Base-by-base conservation (phyloP, 1,140 invertebrate species). In the Pissodes strobi region DNA sequence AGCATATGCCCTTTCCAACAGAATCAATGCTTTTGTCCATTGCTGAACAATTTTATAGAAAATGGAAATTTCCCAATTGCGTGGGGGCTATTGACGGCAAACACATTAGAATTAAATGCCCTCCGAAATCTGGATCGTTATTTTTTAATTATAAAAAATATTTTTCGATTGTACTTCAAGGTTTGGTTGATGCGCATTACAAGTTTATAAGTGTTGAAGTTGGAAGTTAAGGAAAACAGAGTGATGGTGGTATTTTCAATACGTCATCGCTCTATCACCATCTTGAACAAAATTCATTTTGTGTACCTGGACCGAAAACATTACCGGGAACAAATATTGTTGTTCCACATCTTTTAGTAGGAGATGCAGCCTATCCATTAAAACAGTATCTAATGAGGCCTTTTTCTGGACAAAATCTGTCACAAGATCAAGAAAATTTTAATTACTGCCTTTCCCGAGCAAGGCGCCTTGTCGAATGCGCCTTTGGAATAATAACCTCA, bases 331-430 rank as follows among this genome's bases (percentile, higher is more conserved):
- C 56, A 58, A 45, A 58, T 58, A 64, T 68, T 22, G 61, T 81
- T 60, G 25, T 52, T 52, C 48, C 48, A 52, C 48, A 30, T 19
- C 5, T 30, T 4, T 30, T 30, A 4, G 67, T 80, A 17, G 80
- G 70, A 25, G 80, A 81, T 72, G 77, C 78, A 30, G 78, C 77
- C 37, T 82, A 80, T 67, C 70, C 76, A 13, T 52, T 82, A 34
- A 68, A 70, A 45, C 39, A 46, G 8, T 67, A 76, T 56, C 45
- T 81, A 52, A 68, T 80, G 67, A 79, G 77, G 57, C 79, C 79
- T 46, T 82, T 73, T 66, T 66, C 66, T 43, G 68, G 68, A 17
- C 63, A 41, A n/a, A n/a, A n/a, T n/a, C n/a, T n/a, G n/a, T n/a
- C n/a, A n/a, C n/a, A n/a, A n/a, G n/a, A n/a, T n/a, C 67, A 79